Base-by-base conservation (phyloP, 2,113 vertebrate genomes). In the Corythaixoides concolor region DNA sequence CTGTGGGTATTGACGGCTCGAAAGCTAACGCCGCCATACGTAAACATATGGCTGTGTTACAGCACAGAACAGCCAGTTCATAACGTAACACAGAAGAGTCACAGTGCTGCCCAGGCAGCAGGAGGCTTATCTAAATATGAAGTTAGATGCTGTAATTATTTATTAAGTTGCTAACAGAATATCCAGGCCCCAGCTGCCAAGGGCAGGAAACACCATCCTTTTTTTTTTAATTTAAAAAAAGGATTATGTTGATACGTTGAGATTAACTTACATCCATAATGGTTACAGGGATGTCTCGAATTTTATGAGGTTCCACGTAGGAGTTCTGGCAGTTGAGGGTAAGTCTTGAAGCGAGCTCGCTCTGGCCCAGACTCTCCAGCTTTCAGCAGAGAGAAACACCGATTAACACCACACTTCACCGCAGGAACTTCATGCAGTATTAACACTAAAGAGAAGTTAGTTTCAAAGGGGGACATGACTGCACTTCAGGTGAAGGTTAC, bases 301-400 rank as follows among this genome's bases (percentile, higher is more conserved):
- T 99, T 98, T 99, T 99, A 97, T 99, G 99, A 70, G 99, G 99
- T 93, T 99, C 99, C 93, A 99, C 99, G 0, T 99, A 99, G 8
- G 99, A 99, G 97, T 99, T 99, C 96, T 99, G 99, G 97, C 99
- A 99, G 96, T 99, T 99, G 73, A 99, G 98, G 11, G 99, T 99
- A 56, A 99, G 98, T 86, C 99, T 98, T 15, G 99, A 99, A 70
- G 99, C 99, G 6, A 99, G 97, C 88, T 99, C 99, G 2, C 99
- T 99, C 97, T 99, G 99, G 93, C 98, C 98, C 86, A 99, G 98
- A 73, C 97, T 99, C 98, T 99, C 99, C 97, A 99, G 97, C 99
- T 99, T 93, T 79, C 89, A 69, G 58, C 6, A 88, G 70, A 84
- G 81, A 90, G 56, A 97, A 95, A 93, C 13, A 79, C 28, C 56